Conservation (phyloP, 2,888 invertebrate genomes). For the Lymantria dispar region DNA sequence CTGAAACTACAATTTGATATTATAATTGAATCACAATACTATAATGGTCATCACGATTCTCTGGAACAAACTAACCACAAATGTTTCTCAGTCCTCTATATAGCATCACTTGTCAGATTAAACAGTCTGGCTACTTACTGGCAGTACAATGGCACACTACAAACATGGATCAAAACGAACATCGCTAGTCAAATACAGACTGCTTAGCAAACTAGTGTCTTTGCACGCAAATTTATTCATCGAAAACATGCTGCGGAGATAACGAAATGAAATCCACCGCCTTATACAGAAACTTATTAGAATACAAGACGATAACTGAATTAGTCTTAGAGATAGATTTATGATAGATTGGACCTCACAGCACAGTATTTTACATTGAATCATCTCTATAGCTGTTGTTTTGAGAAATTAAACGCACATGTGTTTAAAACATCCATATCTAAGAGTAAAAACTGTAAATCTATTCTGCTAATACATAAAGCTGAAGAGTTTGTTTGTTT, state of each 20-base stretch:
- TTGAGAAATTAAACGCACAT: too few species aligned
- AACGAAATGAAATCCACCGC: slow-evolving; percentile 40
- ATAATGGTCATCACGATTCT: background rate
- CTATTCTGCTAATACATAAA: too few species aligned
- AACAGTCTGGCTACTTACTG: slow-evolving; percentile 17
- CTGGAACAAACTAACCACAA: slow-evolving; percentile 10
- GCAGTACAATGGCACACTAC: slow-evolving; percentile 57
- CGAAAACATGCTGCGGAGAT: slow-evolving; percentile 40
- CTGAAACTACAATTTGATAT: background rate
- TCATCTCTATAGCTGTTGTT: too few species aligned
- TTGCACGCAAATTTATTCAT: slow-evolving; percentile 54
- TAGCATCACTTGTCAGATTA: slow-evolving; percentile 29
- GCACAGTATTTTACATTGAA: background rate
- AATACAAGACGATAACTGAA: background rate
- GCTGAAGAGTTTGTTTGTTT: too few species aligned
- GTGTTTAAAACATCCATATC: too few species aligned
- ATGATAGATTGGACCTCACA: background rate
- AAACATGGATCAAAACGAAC: slow-evolving; percentile 65
- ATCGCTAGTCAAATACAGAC: slow-evolving; percentile 53
- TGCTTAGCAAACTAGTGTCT: slow-evolving; percentile 42
- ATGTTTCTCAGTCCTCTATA: slow-evolving; percentile 18
- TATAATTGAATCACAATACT: background rate
- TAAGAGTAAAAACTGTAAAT: too few species aligned
- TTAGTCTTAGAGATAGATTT: slow-evolving; percentile 24
- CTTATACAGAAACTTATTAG: slow-evolving; percentile 31